phyloP scores from a whole-genome alignment of 2,113 vertebrate genomes.

The Mesoclemmys tuberculata region DNA sequence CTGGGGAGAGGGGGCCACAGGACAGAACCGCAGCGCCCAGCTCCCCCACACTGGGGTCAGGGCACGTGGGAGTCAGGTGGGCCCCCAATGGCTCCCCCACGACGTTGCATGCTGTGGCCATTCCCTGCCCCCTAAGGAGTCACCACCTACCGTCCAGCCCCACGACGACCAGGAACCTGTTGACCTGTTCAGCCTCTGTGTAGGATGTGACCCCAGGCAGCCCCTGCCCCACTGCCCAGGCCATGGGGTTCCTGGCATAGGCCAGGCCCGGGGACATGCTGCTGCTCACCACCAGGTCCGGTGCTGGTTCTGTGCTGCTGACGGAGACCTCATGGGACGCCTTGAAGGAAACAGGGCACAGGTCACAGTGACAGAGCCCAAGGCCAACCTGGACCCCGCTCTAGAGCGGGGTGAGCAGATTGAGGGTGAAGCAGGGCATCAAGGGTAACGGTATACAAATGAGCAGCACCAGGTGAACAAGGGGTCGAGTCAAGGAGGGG shows the following conservation, averaged over 20 bases:
- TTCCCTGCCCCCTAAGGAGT: not conserved
- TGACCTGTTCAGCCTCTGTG: conserved; percentile 81
- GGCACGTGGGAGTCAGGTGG: not conserved
- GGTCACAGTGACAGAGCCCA: not conserved
- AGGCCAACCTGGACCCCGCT: not conserved
- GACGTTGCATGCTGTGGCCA: not conserved
- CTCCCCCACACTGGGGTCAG: not conserved
- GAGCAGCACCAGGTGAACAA: not conserved
- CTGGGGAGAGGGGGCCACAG: too few relatives aligned
- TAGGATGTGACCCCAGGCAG: conserved; percentile 78
- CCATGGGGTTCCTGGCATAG: conserved; percentile 62
- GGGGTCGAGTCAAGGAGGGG: not conserved
- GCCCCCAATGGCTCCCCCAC: too few relatives aligned
- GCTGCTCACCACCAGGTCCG: conserved; percentile 71
- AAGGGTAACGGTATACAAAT: not conserved
- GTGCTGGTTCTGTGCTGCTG: conserved; percentile 70
- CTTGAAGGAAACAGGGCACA: conserved; percentile 43
- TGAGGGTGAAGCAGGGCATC: not conserved
- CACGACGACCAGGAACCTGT: conserved; percentile 80
- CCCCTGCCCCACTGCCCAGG: conserved; percentile 72
- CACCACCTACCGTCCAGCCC: conserved; percentile 47
- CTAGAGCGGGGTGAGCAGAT: not conserved
- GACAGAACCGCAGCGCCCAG: too few relatives aligned
- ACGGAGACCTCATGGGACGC: conserved; percentile 77
- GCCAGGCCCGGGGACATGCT: conserved; percentile 64